Evolutionary conservation across 2,888 invertebrate species (phyloP), one percentile per base, ranked within the genome.

Genomic region (Macaria liturata): DNA sequence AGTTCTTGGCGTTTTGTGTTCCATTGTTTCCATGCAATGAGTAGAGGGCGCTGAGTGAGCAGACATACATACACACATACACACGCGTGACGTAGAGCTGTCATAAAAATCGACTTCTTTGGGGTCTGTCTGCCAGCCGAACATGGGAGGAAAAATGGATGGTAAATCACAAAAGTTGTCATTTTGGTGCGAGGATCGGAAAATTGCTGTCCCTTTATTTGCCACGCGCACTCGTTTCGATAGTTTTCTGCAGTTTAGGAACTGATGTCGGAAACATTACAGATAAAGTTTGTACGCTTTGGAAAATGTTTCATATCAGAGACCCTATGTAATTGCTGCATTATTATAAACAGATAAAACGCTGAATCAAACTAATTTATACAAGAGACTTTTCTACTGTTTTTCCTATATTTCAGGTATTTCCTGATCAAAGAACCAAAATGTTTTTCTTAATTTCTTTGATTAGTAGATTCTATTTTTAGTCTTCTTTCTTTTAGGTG

Each of bases 1-100:
- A 86, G 85, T 84, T 84, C 83, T 77, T 74, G 74, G 80, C 81
- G 80, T 84, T 86, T 86, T 83, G 84, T 87, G 68, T 61, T 84
- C 86, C 80, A 82, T 84, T 81, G 82, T 86, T 81, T 80, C 72
- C 70, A 72, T 71, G 64, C 61, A 60, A 55, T 57, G 63, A 65
- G 66, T 68, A 76, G 80, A 78, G 75, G 80, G 79, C 79, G 73
- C 64, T 74, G 61, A 60, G 40, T 42, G 43, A 52, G 53, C 63
- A 63, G 54, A 51, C 40, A 44, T 32, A 48, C 20, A 44, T 34
- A 51, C n/a, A 42, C 32, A 6, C 40, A 51, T 54, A 44, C 58
- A 50, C 39, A 9, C 49, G 44, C 45, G 32, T 59, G 46, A 52
- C 55, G 55, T 53, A 20, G 52, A 56, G 49, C 59, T 60, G 56